Percentiles rank a stretch among this genome's conserved stretches.
Evolutionary conservation across 1,140 invertebrate species (phyloP).

Genomic region (Euschistus heros): DNA sequence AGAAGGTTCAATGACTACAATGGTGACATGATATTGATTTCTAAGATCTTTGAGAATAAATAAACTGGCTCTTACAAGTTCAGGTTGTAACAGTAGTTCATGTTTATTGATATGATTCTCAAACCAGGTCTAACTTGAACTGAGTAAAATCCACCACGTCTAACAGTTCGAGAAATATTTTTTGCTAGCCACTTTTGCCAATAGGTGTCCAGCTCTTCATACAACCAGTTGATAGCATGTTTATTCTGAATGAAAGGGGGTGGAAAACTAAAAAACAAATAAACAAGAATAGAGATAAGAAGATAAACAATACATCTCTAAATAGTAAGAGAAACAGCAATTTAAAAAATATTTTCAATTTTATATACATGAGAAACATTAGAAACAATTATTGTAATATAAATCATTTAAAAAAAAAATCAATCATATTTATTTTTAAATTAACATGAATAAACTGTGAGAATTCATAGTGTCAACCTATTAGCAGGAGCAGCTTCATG

Average conservation of each 20-base stretch:
- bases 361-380: no score
- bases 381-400: no score
- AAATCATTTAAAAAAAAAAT: no score
- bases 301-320: no score
- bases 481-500: slow-evolving; percentile 94
- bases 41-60: no score
- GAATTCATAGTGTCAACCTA: slow-evolving; percentile 44
- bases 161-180: slow-evolving; percentile 69
- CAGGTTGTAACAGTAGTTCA: slow-evolving; percentile 92
- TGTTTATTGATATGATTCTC: slow-evolving; percentile 80
- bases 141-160: slow-evolving; percentile 80
- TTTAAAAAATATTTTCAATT: no score
- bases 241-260: slow-evolving; percentile 78
- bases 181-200: slow-evolving; percentile 85
- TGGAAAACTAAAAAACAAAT: slow-evolving; percentile 60
- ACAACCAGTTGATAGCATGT: slow-evolving; percentile 83
- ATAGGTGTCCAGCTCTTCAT: slow-evolving; percentile 70
- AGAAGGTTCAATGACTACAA: no score
- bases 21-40: no score
- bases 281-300: no score
- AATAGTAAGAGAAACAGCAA: no score
- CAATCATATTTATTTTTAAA: no score
- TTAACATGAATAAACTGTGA: neutral
- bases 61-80: slow-evolving; percentile 64
- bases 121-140: slow-evolving; percentile 81